Evolutionary conservation across 2,888 invertebrate genomes (phyloP).

Genomic region (Aphodius granarius): DNA sequence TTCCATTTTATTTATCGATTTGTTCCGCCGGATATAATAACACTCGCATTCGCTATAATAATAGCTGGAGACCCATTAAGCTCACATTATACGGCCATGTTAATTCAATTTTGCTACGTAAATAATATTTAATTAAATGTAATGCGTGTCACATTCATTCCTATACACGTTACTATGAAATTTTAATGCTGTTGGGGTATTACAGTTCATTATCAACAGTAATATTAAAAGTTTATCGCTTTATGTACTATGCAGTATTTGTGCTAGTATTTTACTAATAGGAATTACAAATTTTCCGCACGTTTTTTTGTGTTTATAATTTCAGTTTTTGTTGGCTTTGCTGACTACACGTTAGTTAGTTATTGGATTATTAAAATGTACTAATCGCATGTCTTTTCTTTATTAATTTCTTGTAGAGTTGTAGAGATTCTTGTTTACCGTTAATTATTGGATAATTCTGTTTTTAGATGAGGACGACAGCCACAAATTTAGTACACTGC

Average conservation of each 20-base stretch:
- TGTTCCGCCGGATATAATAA: background rate
- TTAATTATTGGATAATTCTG: background rate
- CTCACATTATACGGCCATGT: background rate
- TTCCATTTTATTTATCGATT: background rate
- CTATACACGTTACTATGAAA: background rate
- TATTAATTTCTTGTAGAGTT: background rate
- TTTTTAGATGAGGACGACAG: slow-evolving; percentile 27
- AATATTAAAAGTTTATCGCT: no score
- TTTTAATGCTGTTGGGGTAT: background rate
- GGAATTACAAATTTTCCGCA: no score
- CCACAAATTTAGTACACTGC: slow-evolving; percentile 20
- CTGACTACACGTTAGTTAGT: no score
- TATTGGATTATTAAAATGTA: background rate
- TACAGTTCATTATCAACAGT: background rate
- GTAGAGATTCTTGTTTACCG: background rate
- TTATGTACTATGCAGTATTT: no score
- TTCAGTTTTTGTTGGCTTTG: no score
- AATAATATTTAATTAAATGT: background rate
- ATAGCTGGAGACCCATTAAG: background rate
- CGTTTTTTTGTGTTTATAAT: no score
- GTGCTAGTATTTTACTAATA: no score
- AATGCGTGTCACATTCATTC: background rate
- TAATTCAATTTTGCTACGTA: background rate
- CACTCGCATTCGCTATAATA: background rate
- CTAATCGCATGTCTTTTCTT: background rate